Base-by-base conservation (phyloP, 2,888 invertebrate genomes). In the Plebejus melissa region DNA sequence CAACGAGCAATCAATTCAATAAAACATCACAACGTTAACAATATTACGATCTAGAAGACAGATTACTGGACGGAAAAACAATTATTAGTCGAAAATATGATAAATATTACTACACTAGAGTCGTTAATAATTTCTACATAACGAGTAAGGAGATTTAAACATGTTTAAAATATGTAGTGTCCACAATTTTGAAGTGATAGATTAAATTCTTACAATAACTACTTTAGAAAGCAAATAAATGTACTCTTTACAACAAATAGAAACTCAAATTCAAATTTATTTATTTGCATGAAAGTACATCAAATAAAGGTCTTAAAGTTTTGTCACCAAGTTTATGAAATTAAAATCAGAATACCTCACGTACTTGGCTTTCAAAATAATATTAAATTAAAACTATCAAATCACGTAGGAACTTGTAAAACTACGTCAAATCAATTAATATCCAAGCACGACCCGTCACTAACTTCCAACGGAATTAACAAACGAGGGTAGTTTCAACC, bases 21-120 rank as follows among this genome's bases (percentile, higher is more conserved):
- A 36, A 65, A 36, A 65, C 65, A 32, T 65, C 32, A 65, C 65
- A 65, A 65, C 65, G 32, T 13, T 13, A 32, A 32, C 13, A 32
- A 65, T 65, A 36, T 36, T 65, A 65, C 13, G 36, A 65, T 16
- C 65, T 65, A 65, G 11, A 32, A 72, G 72, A 72, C 50, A 72
- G 72, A 72, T 72, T 32, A 72, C 22, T 76, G 76, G 76, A 76
- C 76, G 76, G 76, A 76, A 75, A 74, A 76, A 74, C 46, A 57
- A 76, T 70, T 70, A 70, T 16, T 72, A 72, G 50, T 72, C 16
- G 7, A 72, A 72, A 72, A 70, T 70, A 38, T 70, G 6, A 22
- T 70, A 32, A 71, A 50, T n/a, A 46, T 71, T 46, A 71, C 71
- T 71, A 71, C 71, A 71, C 71, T 71, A 65, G 13, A 16, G 32